phyloP scores from a whole-genome alignment of 2,797 vertebrate genomes.

The Trachurus trachurus region DNA sequence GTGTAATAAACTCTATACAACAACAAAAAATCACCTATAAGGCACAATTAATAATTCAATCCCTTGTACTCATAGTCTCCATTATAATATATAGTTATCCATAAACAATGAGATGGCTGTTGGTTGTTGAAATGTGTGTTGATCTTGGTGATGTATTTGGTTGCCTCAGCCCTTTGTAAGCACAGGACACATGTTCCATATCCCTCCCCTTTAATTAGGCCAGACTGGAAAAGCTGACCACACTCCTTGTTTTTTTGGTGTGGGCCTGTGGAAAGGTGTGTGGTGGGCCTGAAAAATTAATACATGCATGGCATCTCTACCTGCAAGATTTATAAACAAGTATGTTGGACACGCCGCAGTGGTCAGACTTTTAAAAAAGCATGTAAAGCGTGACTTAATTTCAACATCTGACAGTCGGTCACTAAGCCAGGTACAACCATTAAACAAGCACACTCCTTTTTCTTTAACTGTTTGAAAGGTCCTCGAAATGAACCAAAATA shows the following conservation, averaged over 20 bases:
- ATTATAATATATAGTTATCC: slow-evolving; percentile 17
- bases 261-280: slow-evolving; percentile 76
- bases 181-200: slow-evolving; percentile 76
- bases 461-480: slow-evolving; percentile 74
- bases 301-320: slow-evolving; percentile 78
- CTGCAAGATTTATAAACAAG: slow-evolving; percentile 80
- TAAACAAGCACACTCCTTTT: slow-evolving; percentile 75
- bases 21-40: not conserved
- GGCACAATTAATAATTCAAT: not conserved
- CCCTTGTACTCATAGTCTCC: slow-evolving; percentile 1
- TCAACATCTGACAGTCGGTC: slow-evolving; percentile 74
- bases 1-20: no score
- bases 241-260: slow-evolving; percentile 70
- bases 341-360: slow-evolving; percentile 64
- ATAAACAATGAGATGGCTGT: slow-evolving; percentile 70
- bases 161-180: slow-evolving; percentile 75
- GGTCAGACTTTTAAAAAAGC: slow-evolving; percentile 74
- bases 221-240: slow-evolving; percentile 83
- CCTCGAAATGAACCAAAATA: slow-evolving; percentile 77
- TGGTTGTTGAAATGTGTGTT: slow-evolving; percentile 66
- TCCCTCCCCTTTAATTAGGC: slow-evolving; percentile 78
- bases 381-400: slow-evolving; percentile 73
- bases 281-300: slow-evolving; percentile 74
- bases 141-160: slow-evolving; percentile 71
- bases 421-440: slow-evolving; percentile 74